phyloP scores from a whole-genome alignment of 2,797 vertebrate species.

The Parotocinclus haroldoi region DNA sequence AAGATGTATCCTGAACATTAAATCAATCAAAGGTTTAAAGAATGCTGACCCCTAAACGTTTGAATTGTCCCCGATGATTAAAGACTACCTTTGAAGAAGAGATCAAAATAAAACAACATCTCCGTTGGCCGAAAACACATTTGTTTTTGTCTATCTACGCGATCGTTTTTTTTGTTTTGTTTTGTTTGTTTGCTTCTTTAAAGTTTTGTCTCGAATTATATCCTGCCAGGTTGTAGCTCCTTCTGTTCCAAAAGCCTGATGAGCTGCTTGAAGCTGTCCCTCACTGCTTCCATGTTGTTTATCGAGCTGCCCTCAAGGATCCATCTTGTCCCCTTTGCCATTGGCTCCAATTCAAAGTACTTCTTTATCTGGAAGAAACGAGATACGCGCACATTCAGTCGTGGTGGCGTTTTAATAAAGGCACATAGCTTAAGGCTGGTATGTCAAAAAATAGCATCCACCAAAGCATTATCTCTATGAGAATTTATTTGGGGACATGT shows the following conservation, averaged over 20 bases:
- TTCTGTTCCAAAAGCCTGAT: constrained; percentile 91
- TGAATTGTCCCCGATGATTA: constrained; percentile 28
- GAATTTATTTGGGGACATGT: constrained; percentile 19
- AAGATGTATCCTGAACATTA: no score
- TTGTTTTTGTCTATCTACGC: background rate
- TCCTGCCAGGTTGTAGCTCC: constrained; percentile 82
- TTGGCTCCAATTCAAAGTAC: constrained; percentile 95
- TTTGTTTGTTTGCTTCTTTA: constrained; percentile 41
- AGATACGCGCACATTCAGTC: constrained; percentile 20
- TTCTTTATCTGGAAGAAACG: constrained; percentile 82
- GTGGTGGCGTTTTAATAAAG: constrained; percentile 25
- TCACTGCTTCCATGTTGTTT: constrained; percentile 85
- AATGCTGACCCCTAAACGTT: background rate
- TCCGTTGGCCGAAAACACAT: background rate
- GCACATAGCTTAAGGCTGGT: constrained; percentile 8
- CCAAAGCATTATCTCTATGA: constrained; percentile 16
- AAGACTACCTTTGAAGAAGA: constrained; percentile 21
- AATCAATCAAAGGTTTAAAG: no score
- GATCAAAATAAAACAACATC: constrained; percentile 12
- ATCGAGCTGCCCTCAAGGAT: constrained; percentile 88
- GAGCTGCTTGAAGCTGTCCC: constrained; percentile 89
- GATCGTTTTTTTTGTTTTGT: constrained; percentile 2
- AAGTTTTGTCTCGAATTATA: constrained; percentile 74
- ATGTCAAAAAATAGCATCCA: constrained; percentile 15
- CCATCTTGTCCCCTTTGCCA: constrained; percentile 92